These are phyloP conservation scores for Halichoeres trimaculatus DNA, from an alignment of 2,113 vertebrate genomes.

Conservation along the genomic window DNA sequence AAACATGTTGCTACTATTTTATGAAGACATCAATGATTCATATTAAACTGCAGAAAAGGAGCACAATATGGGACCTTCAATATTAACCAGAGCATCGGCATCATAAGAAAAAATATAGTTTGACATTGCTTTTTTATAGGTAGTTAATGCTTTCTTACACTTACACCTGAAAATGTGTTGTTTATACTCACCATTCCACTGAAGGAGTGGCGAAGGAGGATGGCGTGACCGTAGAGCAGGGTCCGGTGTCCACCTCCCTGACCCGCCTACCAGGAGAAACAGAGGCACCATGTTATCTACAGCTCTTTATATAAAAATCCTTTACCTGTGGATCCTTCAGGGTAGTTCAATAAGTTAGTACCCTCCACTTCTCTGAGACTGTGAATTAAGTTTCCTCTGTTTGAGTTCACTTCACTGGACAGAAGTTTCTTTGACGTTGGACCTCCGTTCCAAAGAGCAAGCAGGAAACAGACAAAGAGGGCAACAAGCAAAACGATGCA, in stretches of 20 bases:
- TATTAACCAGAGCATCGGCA: too few species aligned
- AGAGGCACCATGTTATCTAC: slow-evolving; percentile 29
- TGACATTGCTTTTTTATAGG: not conserved
- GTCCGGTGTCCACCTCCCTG: slow-evolving; percentile 96
- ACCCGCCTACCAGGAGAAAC: slow-evolving; percentile 83
- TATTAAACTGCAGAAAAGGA: too few species aligned
- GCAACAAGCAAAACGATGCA: slow-evolving; percentile 28
- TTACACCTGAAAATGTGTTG: not conserved
- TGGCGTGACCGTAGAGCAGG: slow-evolving; percentile 94
- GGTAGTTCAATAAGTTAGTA: not conserved
- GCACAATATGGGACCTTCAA: too few species aligned
- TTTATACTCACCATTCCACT: slow-evolving; percentile 91
- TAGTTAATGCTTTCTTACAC: too few species aligned
- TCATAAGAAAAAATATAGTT: not conserved
- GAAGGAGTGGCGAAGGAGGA: slow-evolving; percentile 95
- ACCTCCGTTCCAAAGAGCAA: slow-evolving; percentile 54
- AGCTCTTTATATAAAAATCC: not conserved
- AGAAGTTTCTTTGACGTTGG: not conserved
- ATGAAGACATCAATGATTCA: too few species aligned
- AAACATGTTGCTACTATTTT: too few species aligned
- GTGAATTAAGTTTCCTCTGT: slow-evolving; percentile 7
- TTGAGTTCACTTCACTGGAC: slow-evolving; percentile 7
- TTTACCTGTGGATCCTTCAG: slow-evolving; percentile 5
- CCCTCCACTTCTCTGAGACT: not conserved
- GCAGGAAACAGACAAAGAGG: slow-evolving; percentile 41